Base-by-base conservation (phyloP, 2,888 invertebrate species). In the Drosophila algonquin region DNA sequence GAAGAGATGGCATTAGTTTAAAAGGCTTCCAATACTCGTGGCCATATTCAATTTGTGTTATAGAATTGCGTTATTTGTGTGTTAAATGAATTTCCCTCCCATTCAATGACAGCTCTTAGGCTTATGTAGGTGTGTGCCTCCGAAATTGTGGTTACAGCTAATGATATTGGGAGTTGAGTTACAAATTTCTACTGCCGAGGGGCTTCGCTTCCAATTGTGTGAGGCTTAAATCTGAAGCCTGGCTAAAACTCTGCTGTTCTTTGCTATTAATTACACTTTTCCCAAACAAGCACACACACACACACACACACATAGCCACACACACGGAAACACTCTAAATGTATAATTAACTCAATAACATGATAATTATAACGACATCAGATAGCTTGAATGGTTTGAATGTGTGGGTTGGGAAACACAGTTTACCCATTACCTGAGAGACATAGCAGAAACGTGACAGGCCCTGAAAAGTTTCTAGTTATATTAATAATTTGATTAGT, bases 31-130 rank as follows among this genome's bases (percentile, higher is more conserved):
- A 46, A 57, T 21, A 59, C 59, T 32, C 48, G 30, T 56, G 52
- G 52, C 73, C 70, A 84, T 73, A 85, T 85, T 88, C 88, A 88
- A 83, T 88, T 83, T 88, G 76, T 88, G 76, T 82, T 78, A 80
- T 80, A 82, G 80, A 88, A 79, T 82, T 82, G 69, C 62, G 44
- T 63, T 63, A 32, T 70, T 58, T 63, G 60, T 51, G 60, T 27
- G 51, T 21, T 51, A 67, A 67, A 67, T 67, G 67, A 67, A 56
- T 67, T 67, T 67, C 9, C 55, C 21, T 21, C 2, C 55, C n/a
- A 35, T 35, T 67, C 55, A 67, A 67, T 51, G 18, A 50, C 35
- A n/a, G 32, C 40, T 8, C 35, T 21, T 21, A 21, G 21, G 21
- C 21, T 21, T 21, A 21, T 21, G 21, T 21, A 21, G 35, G 63